Evolutionary conservation across 2,113 vertebrate genomes (phyloP).

Genomic region (Progne subis): DNA sequence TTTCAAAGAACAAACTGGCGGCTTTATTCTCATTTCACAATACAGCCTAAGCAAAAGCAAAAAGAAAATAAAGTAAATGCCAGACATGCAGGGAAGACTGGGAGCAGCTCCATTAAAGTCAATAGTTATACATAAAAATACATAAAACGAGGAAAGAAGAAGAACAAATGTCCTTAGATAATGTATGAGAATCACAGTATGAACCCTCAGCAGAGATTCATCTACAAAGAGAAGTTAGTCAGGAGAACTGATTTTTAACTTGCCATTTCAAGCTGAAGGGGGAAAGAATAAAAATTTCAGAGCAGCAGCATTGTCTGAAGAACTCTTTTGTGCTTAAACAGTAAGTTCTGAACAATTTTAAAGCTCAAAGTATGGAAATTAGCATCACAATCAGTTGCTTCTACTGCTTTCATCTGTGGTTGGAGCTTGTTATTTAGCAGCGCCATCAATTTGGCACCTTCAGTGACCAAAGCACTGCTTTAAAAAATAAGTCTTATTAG

Average conservation of each 20-base stretch:
- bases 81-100: not conserved
- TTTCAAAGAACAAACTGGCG: slow-evolving; percentile 1
- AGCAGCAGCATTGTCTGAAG: not conserved
- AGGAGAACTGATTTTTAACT: not conserved
- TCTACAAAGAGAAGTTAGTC: not conserved
- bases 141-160: not conserved
- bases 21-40: slow-evolving; percentile 30
- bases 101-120: slow-evolving; percentile 31
- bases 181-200: slow-evolving; percentile 37
- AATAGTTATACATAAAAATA: slow-evolving; percentile 19
- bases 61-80: slow-evolving; percentile 27
- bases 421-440: not conserved
- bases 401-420: not conserved
- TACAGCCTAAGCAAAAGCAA: not conserved
- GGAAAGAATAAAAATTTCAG: slow-evolving; percentile 25
- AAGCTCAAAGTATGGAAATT: not conserved
- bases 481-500: not conserved
- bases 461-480: not conserved
- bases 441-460: not conserved
- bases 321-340: slow-evolving; percentile 25
- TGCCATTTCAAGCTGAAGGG: not conserved
- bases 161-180: slow-evolving; percentile 38
- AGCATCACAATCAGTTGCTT: not conserved
- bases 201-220: not conserved
- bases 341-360: not conserved